A percentile compares a stretch with the other conserved stretches of the same genome.
phyloP scores from a whole-genome alignment of 2,113 vertebrate species.

The Dipodomys spectabilis region DNA sequence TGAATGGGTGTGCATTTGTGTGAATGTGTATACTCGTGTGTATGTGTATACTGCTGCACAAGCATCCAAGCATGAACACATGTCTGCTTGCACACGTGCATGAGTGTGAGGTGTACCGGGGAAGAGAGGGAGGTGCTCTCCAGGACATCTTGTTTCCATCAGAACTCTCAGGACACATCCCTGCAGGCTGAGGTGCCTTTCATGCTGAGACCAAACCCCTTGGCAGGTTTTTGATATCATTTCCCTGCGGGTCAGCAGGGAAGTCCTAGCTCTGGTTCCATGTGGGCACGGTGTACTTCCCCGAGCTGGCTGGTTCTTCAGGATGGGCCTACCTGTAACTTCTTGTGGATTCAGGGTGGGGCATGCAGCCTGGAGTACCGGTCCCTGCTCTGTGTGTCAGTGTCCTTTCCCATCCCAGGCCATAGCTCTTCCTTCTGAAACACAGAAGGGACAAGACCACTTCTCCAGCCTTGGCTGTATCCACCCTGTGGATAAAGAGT shows the following conservation, averaged over 20 bases:
- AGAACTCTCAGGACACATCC: rapidly evolving
- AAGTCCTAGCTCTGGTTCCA: background rate
- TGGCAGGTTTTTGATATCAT: rapidly evolving
- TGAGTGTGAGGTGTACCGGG: background rate
- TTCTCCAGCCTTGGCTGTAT: background rate
- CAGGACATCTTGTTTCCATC: background rate
- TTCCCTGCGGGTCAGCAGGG: background rate
- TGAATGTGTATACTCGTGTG: no score
- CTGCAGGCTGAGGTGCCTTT: background rate
- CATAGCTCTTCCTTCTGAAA: background rate
- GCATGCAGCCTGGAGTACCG: background rate
- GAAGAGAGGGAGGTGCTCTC: background rate
- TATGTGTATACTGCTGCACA: background rate
- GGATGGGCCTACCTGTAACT: background rate
- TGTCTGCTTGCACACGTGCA: background rate
- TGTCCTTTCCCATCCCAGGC: background rate
- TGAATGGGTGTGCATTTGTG: no score
- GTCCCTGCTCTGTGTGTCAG: background rate
- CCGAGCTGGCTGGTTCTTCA: background rate
- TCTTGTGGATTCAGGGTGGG: rapidly evolving
- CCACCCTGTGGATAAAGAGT: rapidly evolving
- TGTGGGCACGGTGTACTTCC: rapidly evolving
- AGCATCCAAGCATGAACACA: background rate
- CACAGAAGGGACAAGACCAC: background rate
- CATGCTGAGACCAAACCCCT: rapidly evolving